Evolutionary conservation across 2,113 vertebrate genomes (phyloP), one percentile per base, ranked within the genome.

Genomic region (Boulengerochromis microlepis): DNA sequence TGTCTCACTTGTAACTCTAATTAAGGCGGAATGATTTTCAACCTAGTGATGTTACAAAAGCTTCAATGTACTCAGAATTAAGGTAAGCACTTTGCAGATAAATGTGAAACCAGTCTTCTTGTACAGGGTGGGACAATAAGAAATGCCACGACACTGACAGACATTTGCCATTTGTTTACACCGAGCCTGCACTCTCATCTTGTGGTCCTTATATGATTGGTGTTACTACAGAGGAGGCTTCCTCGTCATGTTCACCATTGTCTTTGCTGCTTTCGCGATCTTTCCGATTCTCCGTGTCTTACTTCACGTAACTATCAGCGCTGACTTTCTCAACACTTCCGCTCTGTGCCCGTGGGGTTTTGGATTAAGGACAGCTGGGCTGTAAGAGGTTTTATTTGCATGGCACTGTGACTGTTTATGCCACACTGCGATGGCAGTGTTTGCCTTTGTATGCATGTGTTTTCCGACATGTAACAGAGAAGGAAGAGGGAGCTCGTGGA

Each of bases 101-200:
- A 74, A 74, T 74, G 69, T 26, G 40, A 2, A 83, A 24, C 11
- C 6, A 71, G 31, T 66, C 31, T 33, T 66, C 9, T 35, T 6
- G n/a, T 83, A 8, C 11, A 33, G 52, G 18, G 57, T 11, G 16
- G 26, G 56, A 66, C 1, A 31, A 52, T 61, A 78, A 76, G 19
- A 80, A 66, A 54, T 7, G 22, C 74, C 74, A 69, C 10, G 6
- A 35, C 59, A 64, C 59, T 64, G 31, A 64, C 52, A 16, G 29
- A 88, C 86, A 90, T 89, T 69, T 87, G 90, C 76, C 87, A 87
- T 61, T 76, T 54, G 74, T 90, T 91, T 89, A 52, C 89, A 71
- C 59, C 2, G 6, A 42, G 74, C 45, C 26, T 78, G 26, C 71
- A 10, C 71, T 91, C 66, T 42, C 33, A 78, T 81, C 45, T 42